phyloP scores from a whole-genome alignment of 2,797 vertebrate species.

The Sebastes trivittatus region DNA sequence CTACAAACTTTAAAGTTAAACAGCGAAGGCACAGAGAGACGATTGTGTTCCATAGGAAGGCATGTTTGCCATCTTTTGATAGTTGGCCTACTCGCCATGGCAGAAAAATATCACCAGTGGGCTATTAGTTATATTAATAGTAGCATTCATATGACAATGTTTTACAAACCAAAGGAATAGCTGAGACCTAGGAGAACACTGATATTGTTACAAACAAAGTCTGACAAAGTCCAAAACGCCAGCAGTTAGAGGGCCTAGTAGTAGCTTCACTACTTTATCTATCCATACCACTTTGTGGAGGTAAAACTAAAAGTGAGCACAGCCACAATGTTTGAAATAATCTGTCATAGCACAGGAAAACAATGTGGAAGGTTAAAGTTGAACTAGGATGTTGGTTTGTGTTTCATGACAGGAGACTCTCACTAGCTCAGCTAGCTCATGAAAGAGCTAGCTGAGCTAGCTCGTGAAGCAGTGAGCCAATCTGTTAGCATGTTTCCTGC shows the following conservation, averaged over 20 bases:
- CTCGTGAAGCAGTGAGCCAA: too few relatives aligned
- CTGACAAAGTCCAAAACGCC: background rate
- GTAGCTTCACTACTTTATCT: too few relatives aligned
- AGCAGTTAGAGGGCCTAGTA: background rate
- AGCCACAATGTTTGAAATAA: background rate
- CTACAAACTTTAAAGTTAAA: slow-evolving; percentile 50
- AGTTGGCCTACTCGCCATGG: background rate
- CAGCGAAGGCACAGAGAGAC: background rate
- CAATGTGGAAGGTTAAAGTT: background rate
- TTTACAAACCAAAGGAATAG: background rate
- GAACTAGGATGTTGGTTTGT: too few relatives aligned
- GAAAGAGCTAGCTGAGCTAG: too few relatives aligned
- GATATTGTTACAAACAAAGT: background rate
- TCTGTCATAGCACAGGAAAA: background rate
- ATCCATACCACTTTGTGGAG: background rate
- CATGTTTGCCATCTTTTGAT: background rate
- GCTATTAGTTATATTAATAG: background rate
- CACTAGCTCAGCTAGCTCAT: too few relatives aligned
- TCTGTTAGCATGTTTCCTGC: too few relatives aligned
- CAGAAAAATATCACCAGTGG: background rate
- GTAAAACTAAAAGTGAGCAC: background rate
- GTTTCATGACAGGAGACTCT: too few relatives aligned
- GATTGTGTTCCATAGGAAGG: background rate
- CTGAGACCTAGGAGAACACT: background rate
- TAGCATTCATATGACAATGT: background rate